Conservation (phyloP, 2,113 vertebrate genomes). For the Notechis scutatus region DNA sequence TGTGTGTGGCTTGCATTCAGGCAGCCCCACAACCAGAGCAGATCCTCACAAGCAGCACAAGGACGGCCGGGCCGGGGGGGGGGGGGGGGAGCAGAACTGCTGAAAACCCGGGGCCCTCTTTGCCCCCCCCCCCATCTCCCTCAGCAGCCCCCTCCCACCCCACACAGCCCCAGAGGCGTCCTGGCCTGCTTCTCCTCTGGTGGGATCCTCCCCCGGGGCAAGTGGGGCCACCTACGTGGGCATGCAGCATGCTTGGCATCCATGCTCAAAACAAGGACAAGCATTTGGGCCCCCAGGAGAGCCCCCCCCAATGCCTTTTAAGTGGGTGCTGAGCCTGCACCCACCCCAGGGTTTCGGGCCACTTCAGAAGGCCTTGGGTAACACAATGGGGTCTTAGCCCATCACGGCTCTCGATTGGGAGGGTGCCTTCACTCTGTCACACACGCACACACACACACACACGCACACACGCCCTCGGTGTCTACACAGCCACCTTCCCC, state of each 20-base stretch:
- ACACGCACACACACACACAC: too few relatives aligned
- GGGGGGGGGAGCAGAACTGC: background rate
- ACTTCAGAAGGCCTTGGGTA: background rate
- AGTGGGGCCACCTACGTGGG: too few relatives aligned
- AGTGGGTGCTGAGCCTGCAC: background rate
- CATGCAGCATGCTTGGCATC: too few relatives aligned
- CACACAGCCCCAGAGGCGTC: background rate
- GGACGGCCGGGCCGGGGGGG: background rate
- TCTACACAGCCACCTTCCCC: background rate
- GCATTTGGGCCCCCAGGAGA: too few relatives aligned
- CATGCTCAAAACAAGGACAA: too few relatives aligned
- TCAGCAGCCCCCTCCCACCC: background rate
- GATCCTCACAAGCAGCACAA: background rate
- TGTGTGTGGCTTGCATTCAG: background rate
- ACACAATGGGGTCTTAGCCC: background rate
- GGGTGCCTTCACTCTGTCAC: background rate
- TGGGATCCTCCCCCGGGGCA: too few relatives aligned
- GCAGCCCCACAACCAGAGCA: background rate
- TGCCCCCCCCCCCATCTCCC: background rate
- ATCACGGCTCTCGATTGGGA: background rate
- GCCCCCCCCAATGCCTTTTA: too few relatives aligned
- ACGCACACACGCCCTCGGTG: too few relatives aligned
- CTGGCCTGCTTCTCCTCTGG: too few relatives aligned
- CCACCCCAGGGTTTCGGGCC: background rate
- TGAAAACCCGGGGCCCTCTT: background rate